Evolutionary conservation across 2,797 vertebrate genomes (phyloP), one percentile per base, ranked within the genome.

Genomic region (Kryptolebias ocellatus): DNA sequence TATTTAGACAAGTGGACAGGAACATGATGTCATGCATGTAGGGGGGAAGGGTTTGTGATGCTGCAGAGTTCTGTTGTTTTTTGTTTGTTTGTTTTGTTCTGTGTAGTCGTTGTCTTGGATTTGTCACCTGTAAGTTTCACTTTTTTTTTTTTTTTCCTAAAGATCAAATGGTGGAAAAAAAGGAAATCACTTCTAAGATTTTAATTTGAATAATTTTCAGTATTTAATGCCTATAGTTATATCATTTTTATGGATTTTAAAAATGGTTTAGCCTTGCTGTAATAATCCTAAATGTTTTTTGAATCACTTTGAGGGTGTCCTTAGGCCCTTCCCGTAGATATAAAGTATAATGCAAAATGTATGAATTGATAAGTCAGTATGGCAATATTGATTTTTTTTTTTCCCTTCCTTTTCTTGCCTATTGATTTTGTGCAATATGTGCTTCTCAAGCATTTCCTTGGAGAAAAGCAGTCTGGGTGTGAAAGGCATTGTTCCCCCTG

Each of bases 401-500:
- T 56, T 50, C 37, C 18, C n/a, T 20, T 49, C 18, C 20, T 17
- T 24, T 56, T 70, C 80, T 75, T 71, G 20, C 44, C 11, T 45
- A 88, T 85, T 85, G 81, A 83, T 86, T 75, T 27, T 63, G 34
- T 24, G 72, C 59, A 72, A 67, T 64, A 64, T 76, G 67, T 80
- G 75, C 67, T 85, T 84, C 83, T 84, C 60, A 77, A 79, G 75
- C 74, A 70, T 69, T 61, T 81, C 77, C 79, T 28, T 56, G 49
- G 77, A 78, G 77, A 60, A 51, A 53, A 39, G 53, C 60, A 53
- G 64, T 70, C 68, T 72, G 72, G 45, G 64, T 80, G 84, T 85
- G 72, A 79, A 78, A 83, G 70, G 81, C 79, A 83, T 87, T 83
- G 85, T 81, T 82, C 81, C 70, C 65, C 76, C 64, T 17, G 37